Percentiles rank a stretch among this genome's conserved stretches.
phyloP scores from a whole-genome alignment of 2,113 vertebrate genomes.

The Manacus vitellinus region DNA sequence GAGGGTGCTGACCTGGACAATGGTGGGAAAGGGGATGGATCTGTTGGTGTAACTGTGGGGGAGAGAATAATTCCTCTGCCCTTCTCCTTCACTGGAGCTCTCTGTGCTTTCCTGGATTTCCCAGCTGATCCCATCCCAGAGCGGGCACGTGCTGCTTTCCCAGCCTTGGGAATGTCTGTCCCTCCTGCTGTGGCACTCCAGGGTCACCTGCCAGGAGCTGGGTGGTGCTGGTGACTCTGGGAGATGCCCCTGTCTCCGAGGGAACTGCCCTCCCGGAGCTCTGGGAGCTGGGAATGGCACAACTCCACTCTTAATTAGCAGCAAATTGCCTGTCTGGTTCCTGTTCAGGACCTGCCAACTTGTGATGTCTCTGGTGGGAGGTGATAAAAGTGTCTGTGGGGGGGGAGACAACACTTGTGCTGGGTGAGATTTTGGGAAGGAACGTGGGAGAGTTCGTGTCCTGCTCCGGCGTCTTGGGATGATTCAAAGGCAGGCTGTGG shows the following conservation, averaged over 20 bases:
- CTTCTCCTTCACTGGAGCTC: background rate
- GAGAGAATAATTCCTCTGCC: background rate
- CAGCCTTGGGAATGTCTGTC: background rate
- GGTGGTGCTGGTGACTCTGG: background rate
- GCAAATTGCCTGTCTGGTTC: background rate
- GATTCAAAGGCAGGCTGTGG: background rate
- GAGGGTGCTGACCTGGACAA: background rate
- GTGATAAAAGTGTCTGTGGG: background rate
- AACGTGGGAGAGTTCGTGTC: background rate
- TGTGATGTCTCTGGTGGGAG: background rate
- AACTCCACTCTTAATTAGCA: background rate
- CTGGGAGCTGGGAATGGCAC: background rate
- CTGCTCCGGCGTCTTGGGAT: background rate
- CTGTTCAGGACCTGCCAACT: background rate
- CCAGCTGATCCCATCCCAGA: background rate
- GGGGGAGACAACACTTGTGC: background rate
- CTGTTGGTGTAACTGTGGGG: background rate
- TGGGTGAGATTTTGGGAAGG: background rate
- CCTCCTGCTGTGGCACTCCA: background rate
- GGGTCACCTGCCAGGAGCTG: background rate
- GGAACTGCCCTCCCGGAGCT: background rate
- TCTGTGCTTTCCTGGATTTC: background rate
- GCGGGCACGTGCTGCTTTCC: background rate
- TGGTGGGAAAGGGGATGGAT: background rate
- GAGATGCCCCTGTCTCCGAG: background rate